Base-by-base conservation (phyloP, 2,888 invertebrate genomes). In the Dolichopus griseipennis region DNA sequence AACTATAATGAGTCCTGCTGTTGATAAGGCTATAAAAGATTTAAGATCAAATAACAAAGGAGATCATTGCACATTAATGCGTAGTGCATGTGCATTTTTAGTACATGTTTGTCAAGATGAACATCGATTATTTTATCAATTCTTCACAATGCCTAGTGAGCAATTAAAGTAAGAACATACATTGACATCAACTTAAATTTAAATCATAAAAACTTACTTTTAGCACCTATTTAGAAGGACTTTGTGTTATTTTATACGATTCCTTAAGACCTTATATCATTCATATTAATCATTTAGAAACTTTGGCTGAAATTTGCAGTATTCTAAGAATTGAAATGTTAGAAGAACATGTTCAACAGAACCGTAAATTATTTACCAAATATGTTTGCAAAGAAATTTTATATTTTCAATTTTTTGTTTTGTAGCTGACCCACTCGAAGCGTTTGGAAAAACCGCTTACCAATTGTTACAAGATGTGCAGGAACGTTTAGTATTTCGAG, bases 251-350 rank as follows among this genome's bases (percentile, higher is more conserved):
- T 52, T 80, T 97, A 43, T 99, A 99, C 78, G 98, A 99, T 78
- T 89, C 90, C 7, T 83, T 99, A 72, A 85, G 98, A 2, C 98
- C 99, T 0, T 88, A 93, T 74, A 90, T 99, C 68, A 96, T 99
- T 71, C 94, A 96, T 80, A 93, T 98, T 71, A 95, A 96, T 78
- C 98, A 99, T 80, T 83, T 99, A 77, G 99, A 99, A 84, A 97
- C 98, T 0, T 83, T 99, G 33, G 94, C 97, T 0, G 99, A 99
- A 81, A 88, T 99, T 66, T 98, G 98, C 78, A 91, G 93, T 63
- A 97, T 98, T 73, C 82, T 98, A 61, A 86, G 94, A 71, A 88
- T 91, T 67, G 95, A 97, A 83, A 93, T 97, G 86, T 83, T 96
- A 12, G 94, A 94, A 76, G 96, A 95, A 74, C 93, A 95, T 76